phyloP scores from a whole-genome alignment of 2,113 vertebrate species.

The Tyrannus savana region DNA sequence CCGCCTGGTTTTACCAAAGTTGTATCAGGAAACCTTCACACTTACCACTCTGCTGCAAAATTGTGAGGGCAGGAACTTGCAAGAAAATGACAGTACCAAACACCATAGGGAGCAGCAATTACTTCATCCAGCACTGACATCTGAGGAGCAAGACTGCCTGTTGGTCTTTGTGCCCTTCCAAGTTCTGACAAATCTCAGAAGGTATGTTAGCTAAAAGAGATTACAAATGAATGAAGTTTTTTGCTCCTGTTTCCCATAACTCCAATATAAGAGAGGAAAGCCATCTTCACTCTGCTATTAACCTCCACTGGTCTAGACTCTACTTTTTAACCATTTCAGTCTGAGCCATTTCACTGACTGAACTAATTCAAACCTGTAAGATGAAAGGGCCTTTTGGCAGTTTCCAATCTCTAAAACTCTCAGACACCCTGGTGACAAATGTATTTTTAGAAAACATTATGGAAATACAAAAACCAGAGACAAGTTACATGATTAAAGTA shows the following conservation, averaged over 20 bases:
- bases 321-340: constrained; percentile 15
- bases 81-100: background rate
- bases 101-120: background rate
- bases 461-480: background rate
- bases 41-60: background rate
- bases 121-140: background rate
- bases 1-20: background rate
- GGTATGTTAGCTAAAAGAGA: background rate
- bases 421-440: background rate
- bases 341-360: background rate
- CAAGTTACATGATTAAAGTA: background rate
- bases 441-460: background rate
- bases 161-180: background rate
- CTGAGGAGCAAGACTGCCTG: background rate
- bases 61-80: background rate
- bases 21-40: background rate
- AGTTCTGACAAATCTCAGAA: constrained; percentile 22
- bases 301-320: background rate
- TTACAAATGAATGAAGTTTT: background rate
- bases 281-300: background rate
- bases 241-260: background rate
- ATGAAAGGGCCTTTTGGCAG: background rate
- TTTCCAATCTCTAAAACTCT: background rate
- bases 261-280: background rate
- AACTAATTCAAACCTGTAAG: background rate